phyloP scores from a whole-genome alignment of 53 echinoderm and acorn worm genomes.

The Temnopleurus reevesii region DNA sequence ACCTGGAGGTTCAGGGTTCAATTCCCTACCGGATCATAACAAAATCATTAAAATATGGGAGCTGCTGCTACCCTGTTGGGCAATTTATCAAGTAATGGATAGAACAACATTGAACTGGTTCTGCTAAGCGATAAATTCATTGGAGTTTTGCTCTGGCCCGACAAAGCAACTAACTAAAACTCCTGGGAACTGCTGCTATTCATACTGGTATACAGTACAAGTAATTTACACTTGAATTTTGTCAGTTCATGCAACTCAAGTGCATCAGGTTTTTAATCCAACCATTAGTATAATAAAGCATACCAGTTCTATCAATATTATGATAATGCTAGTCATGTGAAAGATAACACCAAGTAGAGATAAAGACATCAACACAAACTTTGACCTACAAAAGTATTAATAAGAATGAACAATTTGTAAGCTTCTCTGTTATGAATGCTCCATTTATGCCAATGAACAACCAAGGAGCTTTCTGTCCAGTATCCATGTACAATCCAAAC shows the following conservation, averaged over 20 bases:
- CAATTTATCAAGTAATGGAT: no score
- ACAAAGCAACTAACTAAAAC: background rate
- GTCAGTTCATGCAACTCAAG: no score
- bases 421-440: background rate
- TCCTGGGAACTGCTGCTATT: background rate
- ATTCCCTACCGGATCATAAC: no score
- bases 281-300: background rate
- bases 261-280: no score
- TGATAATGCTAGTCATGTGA: slow-evolving; percentile 10
- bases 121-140: background rate
- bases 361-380: slow-evolving; percentile 18
- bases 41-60: no score
- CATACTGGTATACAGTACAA: background rate
- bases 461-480: background rate
- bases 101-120: background rate
- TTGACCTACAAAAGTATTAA: background rate
- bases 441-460: background rate
- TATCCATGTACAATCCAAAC: no score
- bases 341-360: background rate
- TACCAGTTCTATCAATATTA: background rate
- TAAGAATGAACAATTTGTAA: background rate
- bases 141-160: background rate
- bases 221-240: no score
- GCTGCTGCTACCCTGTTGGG: no score
- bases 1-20: no score